Conservation (phyloP, 2,113 vertebrate species). For the Progne subis region DNA sequence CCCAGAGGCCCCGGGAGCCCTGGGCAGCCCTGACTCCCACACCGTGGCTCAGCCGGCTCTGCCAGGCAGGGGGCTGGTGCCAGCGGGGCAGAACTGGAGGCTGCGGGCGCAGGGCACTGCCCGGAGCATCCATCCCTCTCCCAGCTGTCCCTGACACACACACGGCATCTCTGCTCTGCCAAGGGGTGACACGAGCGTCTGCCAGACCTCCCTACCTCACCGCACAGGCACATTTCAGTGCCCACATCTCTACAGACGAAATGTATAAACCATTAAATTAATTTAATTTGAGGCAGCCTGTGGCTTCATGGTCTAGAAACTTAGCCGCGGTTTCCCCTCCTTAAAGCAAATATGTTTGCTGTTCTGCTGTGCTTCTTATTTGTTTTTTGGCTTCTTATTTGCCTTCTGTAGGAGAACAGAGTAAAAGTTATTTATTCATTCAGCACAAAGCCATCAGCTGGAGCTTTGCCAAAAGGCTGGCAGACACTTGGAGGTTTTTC, state of each 20-base stretch:
- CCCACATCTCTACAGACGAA: neutral
- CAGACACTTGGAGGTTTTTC: neutral
- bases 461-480: neutral
- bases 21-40: neutral
- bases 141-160: neutral
- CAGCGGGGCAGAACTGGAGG: accelerated
- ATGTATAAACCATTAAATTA: neutral
- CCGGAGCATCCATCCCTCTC: neutral
- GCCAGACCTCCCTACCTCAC: neutral
- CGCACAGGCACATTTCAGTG: neutral
- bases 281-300: neutral
- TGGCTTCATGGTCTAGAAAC: neutral
- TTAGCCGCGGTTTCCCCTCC: neutral
- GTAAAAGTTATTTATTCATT: neutral
- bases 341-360: neutral
- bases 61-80: neutral
- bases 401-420: neutral
- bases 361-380: neutral
- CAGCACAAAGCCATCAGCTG: neutral
- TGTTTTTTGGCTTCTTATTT: neutral
- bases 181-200: neutral
- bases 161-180: accelerated
- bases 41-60: accelerated
- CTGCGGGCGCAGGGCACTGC: accelerated
- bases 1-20: accelerated